Evolutionary conservation across 2,113 vertebrate species (phyloP).

Genomic region (Silurus asotus): DNA sequence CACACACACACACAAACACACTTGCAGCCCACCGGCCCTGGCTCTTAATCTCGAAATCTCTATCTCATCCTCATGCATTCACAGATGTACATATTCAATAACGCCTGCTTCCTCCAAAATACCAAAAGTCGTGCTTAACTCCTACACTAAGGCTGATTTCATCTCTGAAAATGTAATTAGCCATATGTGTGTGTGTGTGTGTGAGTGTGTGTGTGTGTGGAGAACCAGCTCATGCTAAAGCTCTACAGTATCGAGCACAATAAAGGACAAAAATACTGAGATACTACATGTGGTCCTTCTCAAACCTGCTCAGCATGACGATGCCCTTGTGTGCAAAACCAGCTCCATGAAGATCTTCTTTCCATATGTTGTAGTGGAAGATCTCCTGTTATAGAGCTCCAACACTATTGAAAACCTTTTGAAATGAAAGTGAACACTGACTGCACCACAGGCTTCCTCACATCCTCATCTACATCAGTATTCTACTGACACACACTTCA

Average conservation of each 20-base stretch:
- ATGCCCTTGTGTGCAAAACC: too few species aligned
- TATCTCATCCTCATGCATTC: not conserved
- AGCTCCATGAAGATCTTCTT: too few species aligned
- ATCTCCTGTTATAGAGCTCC: too few species aligned
- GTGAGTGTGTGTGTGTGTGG: not conserved
- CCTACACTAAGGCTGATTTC: not conserved
- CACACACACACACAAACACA: conserved; percentile 38
- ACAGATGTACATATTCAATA: conserved; percentile 38
- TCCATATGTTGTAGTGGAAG: too few species aligned
- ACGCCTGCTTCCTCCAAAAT: conserved; percentile 1
- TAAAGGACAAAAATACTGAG: too few species aligned
- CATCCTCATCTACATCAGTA: too few species aligned
- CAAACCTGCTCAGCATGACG: too few species aligned
- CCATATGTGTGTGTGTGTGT: not conserved
- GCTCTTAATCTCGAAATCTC: conserved; percentile 22
- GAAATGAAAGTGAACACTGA: too few species aligned
- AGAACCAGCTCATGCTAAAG: not conserved
- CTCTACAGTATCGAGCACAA: not conserved
- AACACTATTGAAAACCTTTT: too few species aligned
- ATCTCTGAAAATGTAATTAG: not conserved
- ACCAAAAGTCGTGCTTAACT: not conserved
- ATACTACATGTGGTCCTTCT: too few species aligned
- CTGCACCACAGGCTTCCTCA: too few species aligned
- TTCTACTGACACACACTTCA: too few species aligned
- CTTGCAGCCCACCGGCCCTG: conserved; percentile 58